Evolutionary conservation across 2,888 invertebrate species (phyloP), one percentile per base, ranked within the genome.

Genomic region (Meiosimyza platycephala): DNA sequence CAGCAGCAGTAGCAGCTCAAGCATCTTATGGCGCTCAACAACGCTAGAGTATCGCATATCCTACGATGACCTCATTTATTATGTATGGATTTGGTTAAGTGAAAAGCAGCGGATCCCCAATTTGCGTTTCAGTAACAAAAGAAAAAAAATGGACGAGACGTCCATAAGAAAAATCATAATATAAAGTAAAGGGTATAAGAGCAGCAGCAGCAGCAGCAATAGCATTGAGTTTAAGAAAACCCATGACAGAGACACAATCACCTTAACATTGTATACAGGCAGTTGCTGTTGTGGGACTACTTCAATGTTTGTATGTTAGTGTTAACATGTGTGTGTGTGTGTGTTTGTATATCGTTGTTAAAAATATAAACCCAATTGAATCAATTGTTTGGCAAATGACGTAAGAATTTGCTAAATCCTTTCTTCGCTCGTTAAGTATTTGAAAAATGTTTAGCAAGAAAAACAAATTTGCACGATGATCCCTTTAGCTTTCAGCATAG

Each of bases 351-450:
- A 55, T n/a, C 28, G 18, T 55, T 12, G 55, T 4, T 18, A 22
- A 55, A 50, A 64, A 64, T 22, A 64, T 64, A 22, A 64, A 64
- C 51, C 64, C 64, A 64, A 64, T 18, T 18, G 51, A 64, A 18
- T 64, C 64, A 64, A 64, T 64, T 64, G 64, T 50, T 64, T 64
- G 28, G 64, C 50, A 64, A 64, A 64, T 64, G 64, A 50, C 64
- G 64, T 50, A 64, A 64, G 33, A 64, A 50, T 64, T 64, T 50
- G 50, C 51, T 15, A 64, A 64, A 64, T 64, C 64, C 48, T 50
- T 64, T 48, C 64, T 22, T 22, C 28, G 64, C 18, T 51, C 64
- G 64, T 64, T 64, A 64, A 64, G 64, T 50, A 64, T 64, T 64
- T 48, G 64, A 64, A 64, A 64, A 50, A 18, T 18, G 50, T 50